phyloP scores from a whole-genome alignment of 1,140 invertebrate species.

The Drosophila cardini region DNA sequence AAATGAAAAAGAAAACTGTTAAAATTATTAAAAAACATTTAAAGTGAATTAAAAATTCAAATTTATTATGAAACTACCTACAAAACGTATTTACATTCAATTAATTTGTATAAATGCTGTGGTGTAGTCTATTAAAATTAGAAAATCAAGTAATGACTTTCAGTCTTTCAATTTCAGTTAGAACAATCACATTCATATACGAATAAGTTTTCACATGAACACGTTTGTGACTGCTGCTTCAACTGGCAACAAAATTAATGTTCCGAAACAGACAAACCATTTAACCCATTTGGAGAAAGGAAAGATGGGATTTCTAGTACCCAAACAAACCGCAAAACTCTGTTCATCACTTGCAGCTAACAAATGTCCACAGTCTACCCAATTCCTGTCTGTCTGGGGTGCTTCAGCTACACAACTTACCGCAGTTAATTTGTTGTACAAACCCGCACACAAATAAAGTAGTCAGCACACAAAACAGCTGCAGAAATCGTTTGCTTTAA shows the following conservation, averaged over 20 bases:
- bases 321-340: constrained; percentile 58
- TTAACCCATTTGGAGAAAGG: constrained; percentile 36
- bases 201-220: neutral
- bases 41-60: too few species aligned
- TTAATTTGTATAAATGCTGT: constrained; percentile 3
- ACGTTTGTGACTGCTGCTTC: constrained; percentile 5
- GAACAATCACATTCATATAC: neutral
- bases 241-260: constrained; percentile 53
- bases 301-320: constrained; percentile 10
- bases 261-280: constrained; percentile 56
- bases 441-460: constrained; percentile 78
- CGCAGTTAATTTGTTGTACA: constrained; percentile 79
- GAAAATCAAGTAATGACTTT: constrained; percentile 29
- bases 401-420: constrained; percentile 44
- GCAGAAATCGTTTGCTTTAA: constrained; percentile 74
- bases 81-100: neutral
- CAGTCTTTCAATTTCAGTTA: constrained; percentile 25
- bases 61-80: too few species aligned
- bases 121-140: constrained; percentile 3
- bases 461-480: constrained; percentile 58
- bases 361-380: constrained; percentile 43
- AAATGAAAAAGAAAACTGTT: neutral
- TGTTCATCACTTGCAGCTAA: constrained; percentile 70
- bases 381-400: neutral
- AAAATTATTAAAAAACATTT: too few species aligned